These are phyloP conservation scores for Aphis craccivora DNA, from an alignment of 1,140 invertebrate species.

Conservation along the genomic window DNA sequence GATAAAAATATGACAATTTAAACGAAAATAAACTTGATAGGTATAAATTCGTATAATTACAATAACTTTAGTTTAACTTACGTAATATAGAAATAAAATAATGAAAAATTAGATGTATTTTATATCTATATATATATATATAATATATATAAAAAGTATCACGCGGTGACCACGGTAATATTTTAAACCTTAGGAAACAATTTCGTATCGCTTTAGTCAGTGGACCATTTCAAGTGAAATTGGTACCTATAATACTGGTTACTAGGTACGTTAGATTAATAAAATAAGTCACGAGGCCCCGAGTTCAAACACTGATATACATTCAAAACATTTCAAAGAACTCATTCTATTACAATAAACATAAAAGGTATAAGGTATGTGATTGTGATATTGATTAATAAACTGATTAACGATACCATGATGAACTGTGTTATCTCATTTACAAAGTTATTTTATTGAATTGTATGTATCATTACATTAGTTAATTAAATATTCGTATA, in stretches of 20 bases:
- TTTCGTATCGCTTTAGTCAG: neutral
- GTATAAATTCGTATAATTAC: neutral
- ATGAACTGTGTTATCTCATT: neutral
- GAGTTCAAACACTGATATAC: neutral
- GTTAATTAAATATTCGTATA: neutral
- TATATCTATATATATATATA: too few species aligned
- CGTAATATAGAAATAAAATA: too few species aligned
- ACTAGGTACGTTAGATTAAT: neutral
- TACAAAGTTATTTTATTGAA: neutral
- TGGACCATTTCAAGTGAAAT: neutral
- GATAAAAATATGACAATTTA: neutral
- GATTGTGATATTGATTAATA: neutral
- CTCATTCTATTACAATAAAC: neutral
- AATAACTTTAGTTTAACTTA: too few species aligned
- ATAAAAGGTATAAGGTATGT: neutral
- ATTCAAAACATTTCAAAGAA: neutral
- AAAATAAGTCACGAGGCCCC: neutral
- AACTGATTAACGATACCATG: neutral
- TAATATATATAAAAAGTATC: neutral
- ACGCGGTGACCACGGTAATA: neutral
- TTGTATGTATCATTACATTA: neutral
- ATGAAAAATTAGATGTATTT: too few species aligned
- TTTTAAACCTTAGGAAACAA: neutral
- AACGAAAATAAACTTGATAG: neutral
- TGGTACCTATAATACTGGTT: neutral